Conservation (phyloP, 2,888 invertebrate genomes). For the Chironomus tentans region DNA sequence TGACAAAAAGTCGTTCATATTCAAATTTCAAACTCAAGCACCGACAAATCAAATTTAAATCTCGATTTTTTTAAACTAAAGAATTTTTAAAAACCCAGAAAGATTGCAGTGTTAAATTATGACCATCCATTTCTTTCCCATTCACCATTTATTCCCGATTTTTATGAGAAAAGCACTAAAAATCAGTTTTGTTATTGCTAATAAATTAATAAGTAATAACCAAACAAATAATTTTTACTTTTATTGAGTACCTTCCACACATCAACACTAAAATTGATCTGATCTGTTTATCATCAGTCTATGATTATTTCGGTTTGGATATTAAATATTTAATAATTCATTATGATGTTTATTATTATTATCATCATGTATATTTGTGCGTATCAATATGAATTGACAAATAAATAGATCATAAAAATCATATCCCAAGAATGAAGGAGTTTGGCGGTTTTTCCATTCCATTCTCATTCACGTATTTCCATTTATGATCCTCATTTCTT, state of each 20-base stretch:
- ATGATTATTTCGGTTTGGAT: neutral
- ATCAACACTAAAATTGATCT: neutral
- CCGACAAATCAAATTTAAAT: no score
- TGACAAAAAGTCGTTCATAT: no score
- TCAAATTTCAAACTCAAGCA: no score
- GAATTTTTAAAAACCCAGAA: no score
- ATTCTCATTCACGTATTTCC: no score
- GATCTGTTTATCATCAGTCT: neutral
- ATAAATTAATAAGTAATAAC: constrained; percentile 23
- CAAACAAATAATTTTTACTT: neutral
- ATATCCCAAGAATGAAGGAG: neutral
- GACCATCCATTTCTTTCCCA: no score
- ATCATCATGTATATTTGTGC: neutral
- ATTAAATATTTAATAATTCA: neutral
- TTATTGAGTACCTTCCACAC: constrained; percentile 7
- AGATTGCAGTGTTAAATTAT: no score
- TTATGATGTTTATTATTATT: neutral
- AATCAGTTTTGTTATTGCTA: constrained; percentile 15
- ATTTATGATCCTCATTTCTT: neutral
- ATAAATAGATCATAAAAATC: constrained; percentile 14
- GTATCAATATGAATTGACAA: constrained; percentile 10
- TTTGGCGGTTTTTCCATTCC: no score
- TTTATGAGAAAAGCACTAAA: neutral
- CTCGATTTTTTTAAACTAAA: no score
- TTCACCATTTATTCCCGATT: neutral